Conservation (phyloP, 2,888 invertebrate species). For the Syritta pipiens region DNA sequence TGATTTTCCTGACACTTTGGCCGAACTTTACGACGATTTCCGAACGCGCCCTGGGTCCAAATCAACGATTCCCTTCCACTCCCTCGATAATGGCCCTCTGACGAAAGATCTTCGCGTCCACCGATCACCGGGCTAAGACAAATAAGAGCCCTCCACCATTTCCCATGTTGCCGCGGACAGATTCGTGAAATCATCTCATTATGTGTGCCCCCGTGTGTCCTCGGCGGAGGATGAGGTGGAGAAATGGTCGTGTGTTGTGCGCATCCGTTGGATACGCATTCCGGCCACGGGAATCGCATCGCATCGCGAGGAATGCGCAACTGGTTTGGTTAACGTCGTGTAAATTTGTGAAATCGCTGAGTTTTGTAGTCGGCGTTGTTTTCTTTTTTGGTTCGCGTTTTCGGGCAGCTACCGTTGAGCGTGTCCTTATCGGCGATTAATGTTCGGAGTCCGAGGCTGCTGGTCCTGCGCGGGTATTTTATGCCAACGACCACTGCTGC, state of each 20-base stretch:
- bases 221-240: neutral
- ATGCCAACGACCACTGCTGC: neutral
- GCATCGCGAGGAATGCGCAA: constrained; percentile 55
- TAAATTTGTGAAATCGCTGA: constrained; percentile 67
- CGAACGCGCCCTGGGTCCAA: constrained; percentile 3
- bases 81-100: constrained; percentile 47
- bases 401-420: constrained; percentile 55
- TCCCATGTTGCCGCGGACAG: constrained; percentile 61
- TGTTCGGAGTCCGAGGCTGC: constrained; percentile 6
- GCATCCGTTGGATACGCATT: constrained; percentile 60
- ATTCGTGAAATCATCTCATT: constrained; percentile 67
- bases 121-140: constrained; percentile 62
- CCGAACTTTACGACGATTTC: constrained; percentile 67
- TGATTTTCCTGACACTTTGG: constrained; percentile 69
- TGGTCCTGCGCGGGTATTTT: constrained; percentile 14
- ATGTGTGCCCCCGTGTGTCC: constrained; percentile 9
- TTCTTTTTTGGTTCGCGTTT: too few species aligned
- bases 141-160: constrained; percentile 61
- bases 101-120: constrained; percentile 42
- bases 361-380: constrained; percentile 60
- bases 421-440: constrained; percentile 62
- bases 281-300: constrained; percentile 38
- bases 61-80: neutral
- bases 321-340: constrained; percentile 68
- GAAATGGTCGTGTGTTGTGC: constrained; percentile 49